Conservation (phyloP, 2,888 invertebrate genomes). For the Steinernema carpocapsae region DNA sequence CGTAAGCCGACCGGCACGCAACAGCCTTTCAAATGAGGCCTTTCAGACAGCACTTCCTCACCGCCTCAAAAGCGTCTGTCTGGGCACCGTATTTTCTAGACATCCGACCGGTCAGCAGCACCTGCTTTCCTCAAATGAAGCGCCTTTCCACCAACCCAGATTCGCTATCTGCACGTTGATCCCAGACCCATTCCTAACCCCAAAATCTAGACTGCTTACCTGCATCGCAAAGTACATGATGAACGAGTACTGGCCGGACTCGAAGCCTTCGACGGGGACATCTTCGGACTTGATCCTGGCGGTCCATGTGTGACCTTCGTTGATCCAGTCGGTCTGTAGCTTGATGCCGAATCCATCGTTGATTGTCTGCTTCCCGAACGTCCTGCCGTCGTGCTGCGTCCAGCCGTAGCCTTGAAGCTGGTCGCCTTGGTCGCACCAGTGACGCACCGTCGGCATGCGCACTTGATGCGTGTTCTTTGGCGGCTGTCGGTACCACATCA, state of each 20-base stretch:
- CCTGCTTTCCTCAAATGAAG: too few species aligned
- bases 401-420: constrained; percentile 78
- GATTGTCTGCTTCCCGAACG: constrained; percentile 89
- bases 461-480: constrained; percentile 19
- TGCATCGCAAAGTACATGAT: constrained; percentile 46
- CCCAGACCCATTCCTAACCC: too few species aligned
- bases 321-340: constrained; percentile 81
- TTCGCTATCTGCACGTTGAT: too few species aligned
- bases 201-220: constrained; percentile 22
- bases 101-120: too few species aligned
- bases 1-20: too few species aligned
- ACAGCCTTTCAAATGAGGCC: too few species aligned
- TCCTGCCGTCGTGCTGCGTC: constrained; percentile 88
- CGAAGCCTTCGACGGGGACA: constrained; percentile 30
- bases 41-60: too few species aligned
- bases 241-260: constrained; percentile 37
- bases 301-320: constrained; percentile 71
- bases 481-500: constrained; percentile 91
- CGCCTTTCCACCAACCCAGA: too few species aligned
- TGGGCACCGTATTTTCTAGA: too few species aligned
- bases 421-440: constrained; percentile 84
- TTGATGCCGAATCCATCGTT: constrained; percentile 75
- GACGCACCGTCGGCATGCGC: constrained; percentile 71
- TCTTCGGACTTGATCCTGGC: constrained; percentile 37
- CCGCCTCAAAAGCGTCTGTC: too few species aligned